Evolutionary conservation across 2,888 invertebrate species (phyloP), one percentile per base, ranked within the genome.

Genomic region (Parasteatoda lunata): DNA sequence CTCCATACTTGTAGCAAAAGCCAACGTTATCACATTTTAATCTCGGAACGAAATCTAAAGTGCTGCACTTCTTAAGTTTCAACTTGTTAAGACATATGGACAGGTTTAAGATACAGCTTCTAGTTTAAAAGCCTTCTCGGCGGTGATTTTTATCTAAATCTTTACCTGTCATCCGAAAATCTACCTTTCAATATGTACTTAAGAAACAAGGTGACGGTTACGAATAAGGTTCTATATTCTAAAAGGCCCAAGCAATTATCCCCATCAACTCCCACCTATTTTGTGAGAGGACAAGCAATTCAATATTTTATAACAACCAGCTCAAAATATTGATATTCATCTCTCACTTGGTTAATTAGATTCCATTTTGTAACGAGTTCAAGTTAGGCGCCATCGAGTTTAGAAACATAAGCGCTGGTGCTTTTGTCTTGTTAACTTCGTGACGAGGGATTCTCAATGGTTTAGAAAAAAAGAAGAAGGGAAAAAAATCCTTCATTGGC

Each of bases 121-220:
- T 59, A 59, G 30, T 9, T 9, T 13, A 59, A 59, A n/a, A 59
- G 59, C 59, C 77, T 77, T 65, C 77, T 51, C 71, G 59, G 73
- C 83, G 49, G 47, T 30, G 84, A 84, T 84, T 72, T 30, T 64
- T 78, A 84, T 84, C 84, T 84, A 84, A 84, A 84, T 78, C 84
- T 75, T 4, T 84, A 73, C 84, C 84, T 84, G 84, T 84, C 84
- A 84, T 30, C 81, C 8, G 13, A 49, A 48, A 52, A n/a, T 59
- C 78, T 77, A 52, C 71, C 70, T 49, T 49, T 52, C 72, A 47
- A 54, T 66, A 54, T 30, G 47, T 48, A 48, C 8, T 70, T 30
- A 71, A 68, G 48, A 68, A 78, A 71, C 52, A 51, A 73, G 52
- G 72, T 84, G 77, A 77, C 77, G 72, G n/a, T 66, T 66, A 52